phyloP scores from a whole-genome alignment of 2,888 invertebrate species.

The Caenorhabditis sp. region DNA sequence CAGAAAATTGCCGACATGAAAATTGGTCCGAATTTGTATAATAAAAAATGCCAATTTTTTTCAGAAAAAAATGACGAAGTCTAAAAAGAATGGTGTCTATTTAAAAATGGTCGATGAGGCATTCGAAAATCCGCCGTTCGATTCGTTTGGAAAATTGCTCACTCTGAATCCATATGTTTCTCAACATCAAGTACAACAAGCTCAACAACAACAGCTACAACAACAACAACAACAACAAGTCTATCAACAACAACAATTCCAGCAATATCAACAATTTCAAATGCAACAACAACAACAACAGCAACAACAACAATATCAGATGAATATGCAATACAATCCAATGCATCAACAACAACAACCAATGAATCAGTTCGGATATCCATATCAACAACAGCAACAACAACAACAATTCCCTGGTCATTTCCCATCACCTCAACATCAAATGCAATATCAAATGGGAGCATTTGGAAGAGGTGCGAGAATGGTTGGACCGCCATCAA shows the following conservation, averaged over 20 bases:
- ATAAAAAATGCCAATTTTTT: neutral
- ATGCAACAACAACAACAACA: neutral
- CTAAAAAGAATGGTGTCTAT: slow-evolving; percentile 6
- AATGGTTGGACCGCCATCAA: neutral
- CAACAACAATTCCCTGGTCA: neutral
- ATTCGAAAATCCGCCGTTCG: slow-evolving; percentile 7
- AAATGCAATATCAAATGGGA: neutral
- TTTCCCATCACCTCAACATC: neutral
- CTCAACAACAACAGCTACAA: neutral
- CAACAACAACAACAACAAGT: slow-evolving; percentile 2
- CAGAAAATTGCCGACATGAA: no score
- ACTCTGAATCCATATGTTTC: neutral
- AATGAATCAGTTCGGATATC: neutral
- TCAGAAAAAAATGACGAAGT: neutral
- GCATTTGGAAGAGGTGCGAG: neutral
- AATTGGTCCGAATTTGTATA: neutral
- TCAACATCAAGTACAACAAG: slow-evolving; percentile 1
- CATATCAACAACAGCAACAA: neutral
- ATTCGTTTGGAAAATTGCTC: slow-evolving; percentile 9
- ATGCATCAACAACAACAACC: slow-evolving; percentile 8
- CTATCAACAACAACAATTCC: neutral
- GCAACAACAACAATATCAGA: slow-evolving; percentile 4
- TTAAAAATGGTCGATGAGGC: slow-evolving; percentile 3
- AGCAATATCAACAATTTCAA: slow-evolving; percentile 6
- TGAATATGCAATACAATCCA: slow-evolving; percentile 8